Evolutionary conservation across 2,113 vertebrate genomes (phyloP).

Genomic region (Gasterosteus nipponicus): DNA sequence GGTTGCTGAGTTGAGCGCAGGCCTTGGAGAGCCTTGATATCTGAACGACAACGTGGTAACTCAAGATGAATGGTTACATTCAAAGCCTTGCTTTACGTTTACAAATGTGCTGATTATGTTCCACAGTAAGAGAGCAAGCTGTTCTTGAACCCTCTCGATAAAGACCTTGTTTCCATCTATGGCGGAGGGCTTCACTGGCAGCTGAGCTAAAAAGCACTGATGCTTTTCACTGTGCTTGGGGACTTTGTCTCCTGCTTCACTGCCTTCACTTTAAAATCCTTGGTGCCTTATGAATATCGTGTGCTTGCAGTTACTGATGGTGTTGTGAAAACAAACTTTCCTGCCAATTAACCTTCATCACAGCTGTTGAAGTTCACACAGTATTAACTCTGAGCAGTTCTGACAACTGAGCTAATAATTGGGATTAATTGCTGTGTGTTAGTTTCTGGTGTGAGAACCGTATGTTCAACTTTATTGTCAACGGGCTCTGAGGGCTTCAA

Average conservation of each 20-base stretch:
- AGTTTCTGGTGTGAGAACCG: constrained; percentile 6
- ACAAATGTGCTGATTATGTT: constrained; percentile 69
- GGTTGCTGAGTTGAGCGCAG: constrained; percentile 55
- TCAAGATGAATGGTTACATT: constrained; percentile 69
- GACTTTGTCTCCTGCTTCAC: constrained; percentile 20
- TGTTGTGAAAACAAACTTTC: constrained; percentile 55
- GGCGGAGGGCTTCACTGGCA: constrained; percentile 27
- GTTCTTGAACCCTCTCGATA: constrained; percentile 72
- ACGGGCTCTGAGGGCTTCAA: constrained; percentile 5
- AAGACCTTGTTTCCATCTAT: constrained; percentile 47
- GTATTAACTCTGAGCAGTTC: constrained; percentile 38
- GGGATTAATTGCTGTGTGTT: constrained; percentile 48
- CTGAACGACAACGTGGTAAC: constrained; percentile 59
- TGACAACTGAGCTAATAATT: constrained; percentile 60
- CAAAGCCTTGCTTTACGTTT: constrained; percentile 62
- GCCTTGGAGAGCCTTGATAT: constrained; percentile 64
- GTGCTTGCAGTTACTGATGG: constrained; percentile 19
- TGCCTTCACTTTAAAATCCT: constrained; percentile 37
- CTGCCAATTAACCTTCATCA: constrained; percentile 18
- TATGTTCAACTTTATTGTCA: constrained; percentile 27
- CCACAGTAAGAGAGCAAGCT: constrained; percentile 70
- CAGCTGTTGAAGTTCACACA: constrained; percentile 27
- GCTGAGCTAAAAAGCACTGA: constrained; percentile 52
- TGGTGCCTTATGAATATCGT: constrained; percentile 30
- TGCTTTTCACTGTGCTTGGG: constrained; percentile 18